A percentile compares a stretch with the other conserved stretches of the same genome.
phyloP scores from a whole-genome alignment of 1,140 invertebrate species.

The Caenorhabditis remanei region DNA sequence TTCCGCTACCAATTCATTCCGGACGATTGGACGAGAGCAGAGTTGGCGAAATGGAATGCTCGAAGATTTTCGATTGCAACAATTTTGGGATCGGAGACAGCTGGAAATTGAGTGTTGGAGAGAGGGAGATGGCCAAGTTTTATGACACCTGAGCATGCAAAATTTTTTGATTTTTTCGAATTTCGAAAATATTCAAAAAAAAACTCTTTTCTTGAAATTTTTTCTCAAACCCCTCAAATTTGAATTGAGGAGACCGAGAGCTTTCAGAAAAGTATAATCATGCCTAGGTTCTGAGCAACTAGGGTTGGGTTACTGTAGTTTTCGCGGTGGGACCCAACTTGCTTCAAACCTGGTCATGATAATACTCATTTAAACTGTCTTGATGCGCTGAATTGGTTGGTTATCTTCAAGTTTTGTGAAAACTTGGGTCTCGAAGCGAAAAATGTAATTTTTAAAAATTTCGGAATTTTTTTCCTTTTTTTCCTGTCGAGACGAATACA shows the following conservation, averaged over 20 bases:
- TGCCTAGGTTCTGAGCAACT: too few relatives aligned
- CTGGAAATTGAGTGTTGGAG: background rate
- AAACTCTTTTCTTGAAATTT: too few relatives aligned
- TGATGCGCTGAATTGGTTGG: background rate
- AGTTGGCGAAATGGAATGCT: background rate
- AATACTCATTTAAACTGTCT: background rate
- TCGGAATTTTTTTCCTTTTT: too few relatives aligned
- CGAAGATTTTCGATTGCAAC: background rate
- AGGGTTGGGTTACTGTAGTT: too few relatives aligned
- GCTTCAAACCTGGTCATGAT: background rate
- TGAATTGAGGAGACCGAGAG: too few relatives aligned
- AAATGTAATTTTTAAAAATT: background rate
- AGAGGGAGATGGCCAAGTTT: too few relatives aligned
- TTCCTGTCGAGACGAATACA: too few relatives aligned
- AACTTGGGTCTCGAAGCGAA: background rate
- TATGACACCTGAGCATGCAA: background rate
- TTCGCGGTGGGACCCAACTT: too few relatives aligned
- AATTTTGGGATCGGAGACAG: background rate
- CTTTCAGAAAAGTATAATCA: too few relatives aligned
- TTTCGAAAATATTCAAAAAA: too few relatives aligned
- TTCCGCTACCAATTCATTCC: slow-evolving; percentile 28
- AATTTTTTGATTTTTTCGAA: background rate
- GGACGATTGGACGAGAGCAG: background rate
- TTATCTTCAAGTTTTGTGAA: background rate
- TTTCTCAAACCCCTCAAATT: too few relatives aligned